Percentiles rank a stretch among this genome's conserved stretches.
phyloP scores from a whole-genome alignment of 2,888 invertebrate species.

The Balanococcus diminutus region DNA sequence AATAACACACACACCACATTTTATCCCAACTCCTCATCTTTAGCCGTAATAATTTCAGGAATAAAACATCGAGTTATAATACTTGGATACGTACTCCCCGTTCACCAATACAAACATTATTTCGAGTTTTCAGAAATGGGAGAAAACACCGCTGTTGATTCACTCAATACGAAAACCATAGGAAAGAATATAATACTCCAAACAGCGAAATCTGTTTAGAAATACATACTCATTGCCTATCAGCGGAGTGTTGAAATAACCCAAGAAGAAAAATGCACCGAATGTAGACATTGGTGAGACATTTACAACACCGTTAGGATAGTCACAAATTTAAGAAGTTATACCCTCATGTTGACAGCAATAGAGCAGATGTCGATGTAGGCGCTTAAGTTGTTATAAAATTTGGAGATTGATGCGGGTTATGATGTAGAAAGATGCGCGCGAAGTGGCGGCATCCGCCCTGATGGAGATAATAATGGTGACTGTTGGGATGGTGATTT shows the following conservation, averaged over 20 bases:
- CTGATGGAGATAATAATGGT: conserved; percentile 47
- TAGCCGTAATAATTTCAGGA: background rate
- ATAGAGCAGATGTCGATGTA: conserved; percentile 45
- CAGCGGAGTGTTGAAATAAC: conserved; percentile 21
- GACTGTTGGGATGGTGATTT: conserved; percentile 49
- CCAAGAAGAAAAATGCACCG: conserved; percentile 26
- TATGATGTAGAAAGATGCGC: conserved; percentile 47
- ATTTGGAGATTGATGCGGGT: conserved; percentile 47
- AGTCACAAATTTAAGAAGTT: conserved; percentile 39
- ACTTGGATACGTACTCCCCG: background rate
- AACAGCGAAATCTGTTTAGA: conserved; percentile 23
- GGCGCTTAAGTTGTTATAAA: conserved; percentile 47
- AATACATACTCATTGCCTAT: conserved; percentile 35
- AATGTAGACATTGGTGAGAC: conserved; percentile 11
- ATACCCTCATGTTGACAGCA: conserved; percentile 42
- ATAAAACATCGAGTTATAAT: background rate
- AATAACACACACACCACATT: background rate
- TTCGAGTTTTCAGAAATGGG: background rate
- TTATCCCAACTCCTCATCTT: background rate
- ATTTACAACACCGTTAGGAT: conserved; percentile 31
- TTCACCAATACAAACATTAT: background rate
- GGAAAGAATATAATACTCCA: conserved; percentile 33
- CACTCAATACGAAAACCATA: background rate
- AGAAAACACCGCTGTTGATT: background rate
- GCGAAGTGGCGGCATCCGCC: conserved; percentile 49